Evolutionary conservation across 2,113 vertebrate genomes (phyloP).

Genomic region (Pycnonotus jocosus): DNA sequence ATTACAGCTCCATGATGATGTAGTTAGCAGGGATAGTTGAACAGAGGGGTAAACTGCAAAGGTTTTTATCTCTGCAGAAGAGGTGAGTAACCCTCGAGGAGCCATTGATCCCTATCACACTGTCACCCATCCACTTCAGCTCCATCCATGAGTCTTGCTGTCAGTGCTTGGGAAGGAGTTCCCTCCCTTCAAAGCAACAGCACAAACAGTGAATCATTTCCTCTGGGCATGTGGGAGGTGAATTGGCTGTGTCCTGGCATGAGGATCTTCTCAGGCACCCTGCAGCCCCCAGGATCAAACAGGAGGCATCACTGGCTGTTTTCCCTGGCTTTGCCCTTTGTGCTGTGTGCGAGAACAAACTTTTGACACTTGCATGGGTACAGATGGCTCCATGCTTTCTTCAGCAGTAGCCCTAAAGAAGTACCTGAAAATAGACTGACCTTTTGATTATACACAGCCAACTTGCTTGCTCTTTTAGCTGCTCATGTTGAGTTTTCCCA

Average conservation of each 20-base stretch:
- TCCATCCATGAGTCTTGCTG: neutral
- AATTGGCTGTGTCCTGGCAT: neutral
- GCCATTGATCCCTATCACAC: conserved; percentile 25
- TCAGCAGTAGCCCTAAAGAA: neutral
- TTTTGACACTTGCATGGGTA: neutral
- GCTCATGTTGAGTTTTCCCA: neutral
- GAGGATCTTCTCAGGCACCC: neutral
- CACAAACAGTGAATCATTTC: neutral
- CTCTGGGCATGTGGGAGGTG: neutral
- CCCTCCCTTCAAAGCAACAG: neutral
- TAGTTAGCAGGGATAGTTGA: neutral
- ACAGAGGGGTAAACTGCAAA: neutral
- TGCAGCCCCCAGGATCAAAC: neutral
- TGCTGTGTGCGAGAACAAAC: neutral
- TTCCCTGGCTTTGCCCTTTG: neutral
- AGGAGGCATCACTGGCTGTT: neutral
- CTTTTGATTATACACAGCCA: neutral
- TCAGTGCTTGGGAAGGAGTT: neutral
- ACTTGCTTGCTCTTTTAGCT: neutral
- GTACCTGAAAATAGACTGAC: conserved; percentile 1
- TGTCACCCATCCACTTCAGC: neutral
- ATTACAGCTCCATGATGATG: neutral
- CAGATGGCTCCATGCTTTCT: neutral
- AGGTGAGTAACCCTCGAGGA: conserved; percentile 49
- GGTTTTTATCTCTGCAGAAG: conserved; percentile 44